Evolutionary conservation across 2,888 invertebrate species (phyloP), one percentile per base, ranked within the genome.

Genomic region (Epinotia ramella): DNA sequence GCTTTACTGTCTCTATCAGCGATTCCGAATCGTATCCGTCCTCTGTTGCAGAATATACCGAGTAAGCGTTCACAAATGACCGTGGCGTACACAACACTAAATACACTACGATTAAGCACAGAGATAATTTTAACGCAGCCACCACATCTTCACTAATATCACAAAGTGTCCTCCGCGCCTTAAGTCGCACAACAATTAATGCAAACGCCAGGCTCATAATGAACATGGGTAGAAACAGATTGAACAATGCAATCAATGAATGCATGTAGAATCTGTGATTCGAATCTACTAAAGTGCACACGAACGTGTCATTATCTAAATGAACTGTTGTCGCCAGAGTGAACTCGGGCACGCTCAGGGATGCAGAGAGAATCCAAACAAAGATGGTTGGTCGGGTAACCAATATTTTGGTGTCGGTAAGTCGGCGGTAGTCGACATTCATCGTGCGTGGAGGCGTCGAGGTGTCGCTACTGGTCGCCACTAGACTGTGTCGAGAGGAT

Each of bases 311-410:
- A 63, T 87, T 84, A 73, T 92, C 90, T 6, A 90, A 82, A 76
- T 89, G 87, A 65, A 95, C 85, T 63, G 92, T 93, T 7, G 95
- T 93, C 6, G 95, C 94, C 78, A 96, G 86, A 44, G 93, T 90
- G 84, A 95, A 95, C 80, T 95, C 95, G 12, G 96, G 96, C 66
- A 96, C 91, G 84, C 96, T 95, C 53, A 96, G 84, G 0, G 96
- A 96, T 62, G 94, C 84, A 53, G 95, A 92, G 66, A 95, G 84
- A 78, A 95, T 90, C 96, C 96, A 96, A 66, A 96, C 92, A 79
- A 96, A 94, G 73, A 95, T 82, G 33, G 93, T 90, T 1, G 96
- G 96, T 66, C 95, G 90, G 56, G 93, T 84, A 40, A 95, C 93
- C 16, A 95, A 92, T 56, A 96, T 87, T 78, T 83, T 86, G 2